These are phyloP conservation scores for Gopherus flavomarginatus DNA, from an alignment of 2,113 vertebrate species.

Conservation along the genomic window DNA sequence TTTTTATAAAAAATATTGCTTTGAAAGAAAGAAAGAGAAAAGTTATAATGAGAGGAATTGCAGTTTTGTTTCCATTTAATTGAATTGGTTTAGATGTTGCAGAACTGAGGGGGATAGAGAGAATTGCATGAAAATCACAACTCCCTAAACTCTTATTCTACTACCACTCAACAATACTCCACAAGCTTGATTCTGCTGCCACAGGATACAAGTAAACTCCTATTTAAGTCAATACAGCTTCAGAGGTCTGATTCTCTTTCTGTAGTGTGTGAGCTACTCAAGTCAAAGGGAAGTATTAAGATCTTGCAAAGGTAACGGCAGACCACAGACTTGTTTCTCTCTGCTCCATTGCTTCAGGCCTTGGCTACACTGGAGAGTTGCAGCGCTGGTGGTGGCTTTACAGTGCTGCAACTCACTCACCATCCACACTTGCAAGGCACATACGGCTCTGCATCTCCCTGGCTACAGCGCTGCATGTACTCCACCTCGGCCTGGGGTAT, in stretches of 20 bases:
- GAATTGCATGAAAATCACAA: background rate
- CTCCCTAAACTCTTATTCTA: background rate
- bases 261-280: background rate
- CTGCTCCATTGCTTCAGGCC: background rate
- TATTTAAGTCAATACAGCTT: background rate
- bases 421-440: too few relatives aligned
- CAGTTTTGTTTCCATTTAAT: background rate
- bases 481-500: too few relatives aligned
- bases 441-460: too few relatives aligned
- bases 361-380: too few relatives aligned
- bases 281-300: background rate
- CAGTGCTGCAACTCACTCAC: too few relatives aligned
- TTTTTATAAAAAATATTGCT: background rate
- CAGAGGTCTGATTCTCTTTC: background rate
- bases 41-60: background rate
- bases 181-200: background rate
- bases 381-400: too few relatives aligned
- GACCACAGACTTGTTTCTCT: background rate
- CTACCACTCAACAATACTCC: background rate
- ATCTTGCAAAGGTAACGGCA: background rate
- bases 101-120: background rate
- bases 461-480: too few relatives aligned
- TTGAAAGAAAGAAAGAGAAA: background rate
- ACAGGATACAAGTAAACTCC: background rate
- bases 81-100: rapidly evolving